Evolutionary conservation across 1,140 invertebrate species (phyloP), one percentile per base, ranked within the genome.

Genomic region (Caligus rogercresseyi): DNA sequence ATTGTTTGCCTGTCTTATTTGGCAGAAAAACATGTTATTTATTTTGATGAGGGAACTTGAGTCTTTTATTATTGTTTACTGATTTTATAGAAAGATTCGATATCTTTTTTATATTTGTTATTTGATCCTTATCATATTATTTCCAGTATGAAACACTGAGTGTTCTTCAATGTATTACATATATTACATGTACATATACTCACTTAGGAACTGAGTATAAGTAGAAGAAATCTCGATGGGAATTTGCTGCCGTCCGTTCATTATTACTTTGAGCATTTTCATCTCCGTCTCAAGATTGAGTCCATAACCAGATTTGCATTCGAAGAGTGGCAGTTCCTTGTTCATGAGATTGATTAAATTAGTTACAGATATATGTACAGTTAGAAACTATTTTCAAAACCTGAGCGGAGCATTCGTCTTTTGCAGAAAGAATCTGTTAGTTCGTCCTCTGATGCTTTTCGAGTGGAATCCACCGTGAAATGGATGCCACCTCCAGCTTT

Each of bases 241-340:
- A 1, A 72, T 53, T 18, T 68, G 66, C 2, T 68, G 31, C 25
- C 73, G 73, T 1, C n/a, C 24, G 15, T 1, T 62, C 52, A 80
- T 74, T 11, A 83, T 71, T 1, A 82, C 78, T 57, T 70, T 65
- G 52, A 83, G 68, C 75, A 82, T 76, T 68, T 80, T 81, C 25
- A 80, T 60, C 69, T 83, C 82, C 3, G 73, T 75, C 11, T 81
- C 75, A 15, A 69, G 69, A 64, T 79, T 73, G 4, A 84, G 71
- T 7, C 81, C 81, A 70, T 83, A 84, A 4, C 81, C 81, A 65
- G 77, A 79, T 69, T 83, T 83, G 62, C 78, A 79, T 69, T 83
- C 82, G 0, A 80, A n/a, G 75, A 11, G 78, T 66, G 1, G 81
- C 82, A 2, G 80, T 81, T 1, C 79, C 79, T 73, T 55, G 51